Conservation (phyloP, 2,888 invertebrate species). For the Melikaiella ostensackeni region DNA sequence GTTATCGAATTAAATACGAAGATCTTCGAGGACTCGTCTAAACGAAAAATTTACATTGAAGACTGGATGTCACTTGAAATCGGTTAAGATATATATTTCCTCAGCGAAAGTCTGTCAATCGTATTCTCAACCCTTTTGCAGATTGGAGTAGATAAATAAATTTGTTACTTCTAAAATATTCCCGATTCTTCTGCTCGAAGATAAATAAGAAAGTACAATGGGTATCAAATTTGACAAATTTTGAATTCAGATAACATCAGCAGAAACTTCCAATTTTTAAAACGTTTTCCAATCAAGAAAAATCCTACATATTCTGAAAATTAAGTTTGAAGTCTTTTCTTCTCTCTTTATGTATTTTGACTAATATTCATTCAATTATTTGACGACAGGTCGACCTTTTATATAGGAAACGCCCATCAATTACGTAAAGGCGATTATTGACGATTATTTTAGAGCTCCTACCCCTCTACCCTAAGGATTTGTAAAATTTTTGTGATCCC, state of each 20-base stretch:
- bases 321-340: too few relatives aligned
- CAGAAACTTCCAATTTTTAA: too few relatives aligned
- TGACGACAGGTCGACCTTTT: too few relatives aligned
- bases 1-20: not conserved
- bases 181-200: not conserved
- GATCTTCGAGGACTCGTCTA: not conserved
- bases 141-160: not conserved
- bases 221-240: not conserved
- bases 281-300: too few relatives aligned
- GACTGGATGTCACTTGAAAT: not conserved
- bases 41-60: constrained; percentile 6
- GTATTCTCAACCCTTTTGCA: not conserved
- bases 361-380: too few relatives aligned
- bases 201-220: not conserved
- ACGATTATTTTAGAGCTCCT: too few relatives aligned
- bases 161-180: not conserved
- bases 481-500: too few relatives aligned
- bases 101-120: constrained; percentile 4
- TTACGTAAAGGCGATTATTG: too few relatives aligned
- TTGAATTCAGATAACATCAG: not conserved
- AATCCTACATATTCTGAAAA: too few relatives aligned
- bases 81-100: not conserved
- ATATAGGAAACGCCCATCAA: too few relatives aligned
- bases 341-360: too few relatives aligned
- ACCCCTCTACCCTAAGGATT: too few relatives aligned